Percentiles rank a stretch among this genome's conserved stretches.
Conservation (phyloP, 1,140 invertebrate species). For the Aricia agestis region DNA sequence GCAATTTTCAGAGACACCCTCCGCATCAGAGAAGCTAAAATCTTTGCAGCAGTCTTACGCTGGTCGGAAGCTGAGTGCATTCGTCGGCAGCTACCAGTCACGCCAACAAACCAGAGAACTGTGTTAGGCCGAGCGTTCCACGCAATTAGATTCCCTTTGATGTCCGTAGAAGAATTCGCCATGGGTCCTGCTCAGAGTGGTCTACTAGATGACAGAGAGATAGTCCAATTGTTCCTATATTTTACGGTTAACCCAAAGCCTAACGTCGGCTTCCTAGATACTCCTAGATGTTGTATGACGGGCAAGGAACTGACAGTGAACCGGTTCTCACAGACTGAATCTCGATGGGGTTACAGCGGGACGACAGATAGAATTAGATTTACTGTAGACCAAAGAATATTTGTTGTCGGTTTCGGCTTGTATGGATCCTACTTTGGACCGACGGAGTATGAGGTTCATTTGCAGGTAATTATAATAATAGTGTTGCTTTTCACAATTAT, state of each 20-base stretch:
- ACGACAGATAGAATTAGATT: slow-evolving; percentile 92
- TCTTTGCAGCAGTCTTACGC: slow-evolving; percentile 84
- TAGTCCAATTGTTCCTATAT: slow-evolving; percentile 88
- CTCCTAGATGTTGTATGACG: slow-evolving; percentile 87
- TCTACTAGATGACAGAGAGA: slow-evolving; percentile 85
- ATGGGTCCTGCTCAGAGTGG: slow-evolving; percentile 86
- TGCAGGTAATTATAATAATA: slow-evolving; percentile 75
- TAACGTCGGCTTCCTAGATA: slow-evolving; percentile 82
- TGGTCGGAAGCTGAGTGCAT: slow-evolving; percentile 90
- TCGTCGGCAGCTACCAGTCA: slow-evolving; percentile 80
- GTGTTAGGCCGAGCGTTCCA: slow-evolving; percentile 83
- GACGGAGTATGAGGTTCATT: slow-evolving; percentile 87
- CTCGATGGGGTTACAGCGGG: slow-evolving; percentile 92
- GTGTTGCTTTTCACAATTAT: too few species aligned
- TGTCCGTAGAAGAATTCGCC: slow-evolving; percentile 93
- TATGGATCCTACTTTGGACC: slow-evolving; percentile 92
- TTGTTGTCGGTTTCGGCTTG: slow-evolving; percentile 91
- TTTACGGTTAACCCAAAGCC: slow-evolving; percentile 89
- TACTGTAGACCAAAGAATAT: slow-evolving; percentile 88
- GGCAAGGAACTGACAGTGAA: slow-evolving; percentile 89
- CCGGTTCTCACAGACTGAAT: slow-evolving; percentile 89
- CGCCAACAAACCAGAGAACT: slow-evolving; percentile 83
- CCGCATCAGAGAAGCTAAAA: slow-evolving; percentile 86
- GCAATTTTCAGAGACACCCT: slow-evolving; percentile 82
- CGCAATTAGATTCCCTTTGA: slow-evolving; percentile 89